A percentile compares a stretch with the other conserved stretches of the same genome.
Conservation (phyloP, 2,797 vertebrate species). For the Babyrousa celebensis region DNA sequence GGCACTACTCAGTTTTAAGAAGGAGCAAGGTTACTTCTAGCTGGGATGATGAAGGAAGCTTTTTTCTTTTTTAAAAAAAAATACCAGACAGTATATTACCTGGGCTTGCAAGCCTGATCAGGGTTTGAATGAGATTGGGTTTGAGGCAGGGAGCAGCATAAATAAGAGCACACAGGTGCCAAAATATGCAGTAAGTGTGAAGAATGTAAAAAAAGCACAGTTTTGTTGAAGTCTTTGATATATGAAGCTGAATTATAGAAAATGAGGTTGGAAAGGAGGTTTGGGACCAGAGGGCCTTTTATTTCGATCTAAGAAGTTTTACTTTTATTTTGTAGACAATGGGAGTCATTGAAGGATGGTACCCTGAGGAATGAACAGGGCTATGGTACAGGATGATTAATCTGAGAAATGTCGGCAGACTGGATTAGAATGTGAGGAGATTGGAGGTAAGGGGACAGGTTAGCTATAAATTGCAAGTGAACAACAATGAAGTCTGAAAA, state of each 20-base stretch:
- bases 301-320: constrained; percentile 86
- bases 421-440: constrained; percentile 80
- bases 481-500: constrained; percentile 71
- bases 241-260: constrained; percentile 73
- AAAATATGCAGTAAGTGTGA: constrained; percentile 22
- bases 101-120: constrained; percentile 1
- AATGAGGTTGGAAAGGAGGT: constrained; percentile 79
- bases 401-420: constrained; percentile 66
- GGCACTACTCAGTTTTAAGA: neutral
- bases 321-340: constrained; percentile 85
- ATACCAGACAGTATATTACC: neutral
- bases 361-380: constrained; percentile 73
- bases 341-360: constrained; percentile 82
- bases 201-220: constrained; percentile 59
- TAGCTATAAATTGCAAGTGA: constrained; percentile 68
- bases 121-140: constrained; percentile 63
- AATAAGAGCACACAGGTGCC: constrained; percentile 37
- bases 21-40: neutral
- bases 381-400: constrained; percentile 74
- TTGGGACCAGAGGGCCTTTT: constrained; percentile 84
- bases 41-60: constrained; percentile 50
- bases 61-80: neutral
- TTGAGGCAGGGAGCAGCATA: constrained; percentile 46
- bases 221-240: constrained; percentile 76
- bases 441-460: constrained; percentile 64